These are phyloP conservation scores for Andrena camellia DNA, from an alignment of 2,888 invertebrate species.

Conservation along the genomic window DNA sequence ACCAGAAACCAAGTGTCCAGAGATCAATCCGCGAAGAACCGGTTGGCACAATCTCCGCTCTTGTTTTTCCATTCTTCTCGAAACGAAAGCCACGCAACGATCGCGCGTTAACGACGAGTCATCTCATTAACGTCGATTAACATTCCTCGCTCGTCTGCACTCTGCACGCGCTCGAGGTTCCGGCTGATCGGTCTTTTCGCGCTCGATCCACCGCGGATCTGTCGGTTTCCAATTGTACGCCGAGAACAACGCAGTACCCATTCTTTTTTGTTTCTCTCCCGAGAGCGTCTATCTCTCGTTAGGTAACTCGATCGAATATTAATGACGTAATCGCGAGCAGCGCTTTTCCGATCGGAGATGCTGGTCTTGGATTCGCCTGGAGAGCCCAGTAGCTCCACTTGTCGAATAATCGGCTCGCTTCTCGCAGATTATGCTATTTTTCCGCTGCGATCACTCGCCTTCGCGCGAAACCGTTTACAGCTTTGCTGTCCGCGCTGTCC, in stretches of 20 bases:
- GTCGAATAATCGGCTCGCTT: not conserved
- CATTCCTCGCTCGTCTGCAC: not conserved
- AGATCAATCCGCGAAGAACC: too few species aligned
- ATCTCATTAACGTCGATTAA: conserved; percentile 50
- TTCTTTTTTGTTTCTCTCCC: conserved; percentile 1
- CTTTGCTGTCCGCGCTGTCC: not conserved
- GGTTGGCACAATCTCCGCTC: not conserved
- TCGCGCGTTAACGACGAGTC: conserved; percentile 29
- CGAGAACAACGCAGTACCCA: conserved; percentile 15
- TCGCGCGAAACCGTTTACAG: not conserved
- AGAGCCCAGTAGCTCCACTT: not conserved
- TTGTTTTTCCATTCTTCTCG: not conserved
- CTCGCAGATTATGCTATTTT: conserved; percentile 22
- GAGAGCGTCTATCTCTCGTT: not conserved
- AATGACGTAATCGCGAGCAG: conserved; percentile 44
- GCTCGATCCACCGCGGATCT: not conserved
- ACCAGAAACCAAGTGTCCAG: too few species aligned
- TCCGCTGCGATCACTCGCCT: not conserved
- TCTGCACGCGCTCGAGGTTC: conserved; percentile 1
- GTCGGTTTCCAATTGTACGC: not conserved
- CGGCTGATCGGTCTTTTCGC: not conserved
- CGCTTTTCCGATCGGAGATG: conserved; percentile 31
- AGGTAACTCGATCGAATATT: conserved; percentile 52
- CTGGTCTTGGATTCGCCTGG: conserved; percentile 24
- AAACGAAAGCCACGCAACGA: conserved; percentile 1